phyloP scores from a whole-genome alignment of 1,140 invertebrate species.

The Mycetomoellerius zeteki region DNA sequence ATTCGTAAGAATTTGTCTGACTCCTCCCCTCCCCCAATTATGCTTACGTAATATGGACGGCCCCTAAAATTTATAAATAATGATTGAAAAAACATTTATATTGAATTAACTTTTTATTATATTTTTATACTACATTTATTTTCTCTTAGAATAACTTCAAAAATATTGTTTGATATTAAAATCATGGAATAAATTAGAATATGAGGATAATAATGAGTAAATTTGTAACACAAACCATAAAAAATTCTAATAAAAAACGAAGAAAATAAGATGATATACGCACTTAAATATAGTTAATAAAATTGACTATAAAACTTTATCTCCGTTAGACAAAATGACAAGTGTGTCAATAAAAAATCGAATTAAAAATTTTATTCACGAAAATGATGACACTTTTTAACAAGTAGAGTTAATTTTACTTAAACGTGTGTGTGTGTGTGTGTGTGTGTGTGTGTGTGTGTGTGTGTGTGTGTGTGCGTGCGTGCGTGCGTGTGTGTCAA shows the following conservation, averaged over 20 bases:
- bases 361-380: not conserved
- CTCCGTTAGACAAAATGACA: not conserved
- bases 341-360: not conserved
- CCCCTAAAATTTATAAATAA: not conserved
- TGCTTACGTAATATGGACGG: too few species aligned
- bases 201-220: not conserved
- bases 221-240: not conserved
- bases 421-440: not conserved
- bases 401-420: not conserved
- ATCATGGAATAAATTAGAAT: not conserved
- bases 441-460: too few species aligned
- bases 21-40: too few species aligned
- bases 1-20: too few species aligned
- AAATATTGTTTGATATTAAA: not conserved
- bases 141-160: not conserved
- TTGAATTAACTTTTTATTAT: not conserved
- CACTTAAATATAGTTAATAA: not conserved
- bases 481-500: not conserved
- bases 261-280: not conserved
- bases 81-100: not conserved
- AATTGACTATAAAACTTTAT: not conserved
- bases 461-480: too few species aligned
- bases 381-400: not conserved
- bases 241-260: not conserved
- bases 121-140: not conserved